Evolutionary conservation across 2,113 vertebrate species (phyloP), one percentile per base, ranked within the genome.

Genomic region (Oryzias curvinotus): DNA sequence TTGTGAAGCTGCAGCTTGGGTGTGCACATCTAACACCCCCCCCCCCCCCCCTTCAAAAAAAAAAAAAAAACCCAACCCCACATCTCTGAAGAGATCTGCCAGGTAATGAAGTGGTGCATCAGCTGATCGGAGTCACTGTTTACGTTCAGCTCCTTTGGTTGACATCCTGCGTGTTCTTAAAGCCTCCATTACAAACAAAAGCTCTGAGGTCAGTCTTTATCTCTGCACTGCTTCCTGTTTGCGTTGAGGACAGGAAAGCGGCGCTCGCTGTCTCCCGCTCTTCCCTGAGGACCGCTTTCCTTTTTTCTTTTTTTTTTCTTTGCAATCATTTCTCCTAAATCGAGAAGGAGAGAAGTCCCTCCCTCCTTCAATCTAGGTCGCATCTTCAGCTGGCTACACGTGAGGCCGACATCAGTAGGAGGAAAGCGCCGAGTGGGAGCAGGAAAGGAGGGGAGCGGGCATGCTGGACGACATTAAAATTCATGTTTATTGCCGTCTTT

Each of bases 141-240:
- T 14, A 21, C 7, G 25, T 51, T 49, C 25, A 28, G 3, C 16
- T 15, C 16, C 16, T 16, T 66, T 28, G 48, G 26, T 36, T 6
- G 18, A 51, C 1, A 2, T 52, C 62, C 36, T 67, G 26, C 41
- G 0, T 62, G 51, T 67, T 58, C 52, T 62, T 16, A 56, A 1
- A 14, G 49, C 14, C 58, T 58, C 30, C 46, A 47, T 52, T 14
- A 28, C 64, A 49, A 47, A 67, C 18, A 43, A 12, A 19, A 1
- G 12, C 71, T 55, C 75, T 61, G 71, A 68, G 71, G 65, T 74
- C 75, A 65, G 75, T 52, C 0, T 54, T 65, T 65, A 48, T 67
- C 74, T 3, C 52, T 43, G 70, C 62, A 8, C 2, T 3, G 52
- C 45, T 88, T 85, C 82, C 80, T 82, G 82, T 78, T 78, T 75